Percentiles rank a stretch among this genome's conserved stretches.
Evolutionary conservation across 2,888 invertebrate species (phyloP).

Genomic region (Plebejus melissa): DNA sequence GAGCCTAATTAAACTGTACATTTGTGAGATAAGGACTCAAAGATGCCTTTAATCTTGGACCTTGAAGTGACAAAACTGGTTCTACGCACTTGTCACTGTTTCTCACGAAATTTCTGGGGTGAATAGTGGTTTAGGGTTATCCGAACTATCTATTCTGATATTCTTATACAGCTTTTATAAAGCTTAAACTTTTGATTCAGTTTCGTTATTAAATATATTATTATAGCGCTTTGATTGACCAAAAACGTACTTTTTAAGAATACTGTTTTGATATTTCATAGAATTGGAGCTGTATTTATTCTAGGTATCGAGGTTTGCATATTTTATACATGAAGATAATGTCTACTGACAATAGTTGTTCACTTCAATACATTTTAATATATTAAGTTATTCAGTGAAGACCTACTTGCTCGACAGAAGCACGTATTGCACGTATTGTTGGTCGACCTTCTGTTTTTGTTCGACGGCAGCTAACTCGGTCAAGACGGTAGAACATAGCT

Average conservation of each 20-base stretch:
- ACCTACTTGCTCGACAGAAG: conserved; percentile 22
- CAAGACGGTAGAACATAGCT: conserved; percentile 4
- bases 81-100: background rate
- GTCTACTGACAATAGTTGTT: background rate
- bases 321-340: background rate
- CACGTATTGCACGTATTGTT: conserved; percentile 19
- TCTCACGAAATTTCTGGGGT: background rate
- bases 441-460: background rate
- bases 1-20: conserved; percentile 14
- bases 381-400: conserved; percentile 18
- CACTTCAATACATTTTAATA: conserved; percentile 12
- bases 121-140: too few species aligned
- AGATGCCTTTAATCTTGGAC: conserved; percentile 3
- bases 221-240: background rate
- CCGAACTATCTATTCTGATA: too few species aligned
- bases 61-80: background rate
- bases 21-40: conserved; percentile 13
- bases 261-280: too few species aligned
- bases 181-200: background rate
- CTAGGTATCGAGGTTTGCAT: background rate
- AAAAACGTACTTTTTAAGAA: background rate
- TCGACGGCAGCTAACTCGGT: conserved; percentile 13
- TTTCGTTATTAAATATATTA: background rate
- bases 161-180: background rate
- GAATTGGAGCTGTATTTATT: background rate